Conservation (phyloP, 2,888 invertebrate species). For the Diaprepes abbreviatus region DNA sequence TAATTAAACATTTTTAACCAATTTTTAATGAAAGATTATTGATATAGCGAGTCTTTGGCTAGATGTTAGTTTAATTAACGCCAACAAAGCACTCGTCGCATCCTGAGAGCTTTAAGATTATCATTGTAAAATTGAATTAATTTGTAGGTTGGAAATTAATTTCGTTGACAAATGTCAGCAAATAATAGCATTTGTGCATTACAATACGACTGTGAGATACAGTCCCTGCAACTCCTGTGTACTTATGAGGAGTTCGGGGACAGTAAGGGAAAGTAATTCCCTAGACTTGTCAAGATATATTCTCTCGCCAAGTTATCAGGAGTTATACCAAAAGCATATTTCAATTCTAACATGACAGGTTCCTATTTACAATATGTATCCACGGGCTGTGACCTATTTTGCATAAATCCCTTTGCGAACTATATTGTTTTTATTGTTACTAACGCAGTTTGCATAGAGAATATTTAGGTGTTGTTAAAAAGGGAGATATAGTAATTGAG, state of each 20-base stretch:
- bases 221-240: not conserved
- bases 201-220: not conserved
- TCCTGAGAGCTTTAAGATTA: not conserved
- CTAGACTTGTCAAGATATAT: constrained; percentile 25
- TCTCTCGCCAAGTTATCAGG: not conserved
- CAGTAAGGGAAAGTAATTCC: constrained; percentile 11
- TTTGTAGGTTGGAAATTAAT: constrained; percentile 16
- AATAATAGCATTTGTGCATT: constrained; percentile 19
- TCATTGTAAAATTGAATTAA: not conserved
- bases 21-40: no score
- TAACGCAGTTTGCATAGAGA: no score
- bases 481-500: no score
- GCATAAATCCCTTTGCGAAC: not conserved
- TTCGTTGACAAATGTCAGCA: constrained; percentile 41
- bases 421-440: no score
- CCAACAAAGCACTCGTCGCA: not conserved
- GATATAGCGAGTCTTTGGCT: no score
- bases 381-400: not conserved
- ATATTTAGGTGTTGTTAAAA: no score
- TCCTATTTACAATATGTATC: not conserved
- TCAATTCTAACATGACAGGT: not conserved
- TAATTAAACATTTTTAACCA: no score
- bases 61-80: not conserved
- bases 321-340: constrained; percentile 10
- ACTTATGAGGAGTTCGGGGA: not conserved